Percentiles rank a stretch among this genome's conserved stretches.
Conservation (phyloP, 2,888 invertebrate genomes). For the Drosophila rubida region DNA sequence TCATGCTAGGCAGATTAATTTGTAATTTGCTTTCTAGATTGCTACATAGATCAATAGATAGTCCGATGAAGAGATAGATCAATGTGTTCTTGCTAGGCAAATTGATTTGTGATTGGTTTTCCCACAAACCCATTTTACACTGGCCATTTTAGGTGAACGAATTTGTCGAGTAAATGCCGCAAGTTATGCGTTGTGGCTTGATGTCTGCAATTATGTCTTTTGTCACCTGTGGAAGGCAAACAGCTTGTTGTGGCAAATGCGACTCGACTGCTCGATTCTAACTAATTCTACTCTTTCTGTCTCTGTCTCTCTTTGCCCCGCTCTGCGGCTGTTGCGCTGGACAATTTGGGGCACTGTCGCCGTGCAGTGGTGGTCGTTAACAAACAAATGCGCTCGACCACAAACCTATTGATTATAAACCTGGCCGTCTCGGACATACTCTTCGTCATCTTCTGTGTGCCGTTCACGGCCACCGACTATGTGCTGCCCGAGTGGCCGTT, state of each 20-base stretch:
- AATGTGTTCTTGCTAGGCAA: no score
- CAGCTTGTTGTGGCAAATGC: not conserved
- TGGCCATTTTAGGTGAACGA: no score
- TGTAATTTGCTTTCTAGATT: no score
- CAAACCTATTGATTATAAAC: conserved; percentile 96
- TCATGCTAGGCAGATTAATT: no score
- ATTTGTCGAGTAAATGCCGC: not conserved
- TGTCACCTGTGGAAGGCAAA: not conserved
- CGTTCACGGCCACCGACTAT: conserved; percentile 96
- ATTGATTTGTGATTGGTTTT: no score
- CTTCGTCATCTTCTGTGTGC: conserved; percentile 97
- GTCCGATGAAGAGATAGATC: no score
- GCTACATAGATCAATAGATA: no score
- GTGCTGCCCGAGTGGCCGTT: conserved; percentile 95
- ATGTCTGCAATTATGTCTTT: conserved; percentile 2
- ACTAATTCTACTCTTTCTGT: not conserved
- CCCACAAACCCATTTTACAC: no score
- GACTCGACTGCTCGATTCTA: no score
- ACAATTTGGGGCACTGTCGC: conserved; percentile 31
- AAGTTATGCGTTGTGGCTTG: not conserved
- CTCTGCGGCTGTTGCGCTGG: conserved; percentile 14
- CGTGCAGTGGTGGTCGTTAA: conserved; percentile 91
- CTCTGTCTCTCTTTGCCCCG: not conserved
- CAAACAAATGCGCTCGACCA: conserved; percentile 96
- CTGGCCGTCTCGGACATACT: conserved; percentile 95